A percentile compares a stretch with the other conserved stretches of the same genome.
Conservation (phyloP, 2,888 invertebrate species). For the Congeria kusceri region DNA sequence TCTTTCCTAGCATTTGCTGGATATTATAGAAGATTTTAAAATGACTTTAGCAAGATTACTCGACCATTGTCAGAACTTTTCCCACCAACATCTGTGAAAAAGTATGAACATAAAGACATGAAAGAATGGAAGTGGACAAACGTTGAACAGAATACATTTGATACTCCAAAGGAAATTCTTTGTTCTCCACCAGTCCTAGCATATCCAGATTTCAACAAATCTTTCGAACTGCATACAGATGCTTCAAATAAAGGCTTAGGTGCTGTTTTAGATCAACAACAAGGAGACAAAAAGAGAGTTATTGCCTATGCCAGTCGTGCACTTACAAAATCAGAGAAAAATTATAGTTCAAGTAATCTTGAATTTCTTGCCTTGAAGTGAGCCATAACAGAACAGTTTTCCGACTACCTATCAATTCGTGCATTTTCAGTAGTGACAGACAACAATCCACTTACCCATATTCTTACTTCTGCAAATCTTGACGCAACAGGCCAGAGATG, state of each 20-base stretch:
- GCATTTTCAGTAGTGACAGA: too few species aligned
- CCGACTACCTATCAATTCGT: too few species aligned
- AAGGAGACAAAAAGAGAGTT: slow-evolving; percentile 10
- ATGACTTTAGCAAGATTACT: slow-evolving; percentile 12
- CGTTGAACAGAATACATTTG: slow-evolving; percentile 3
- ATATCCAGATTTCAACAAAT: neutral
- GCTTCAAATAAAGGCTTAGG: neutral
- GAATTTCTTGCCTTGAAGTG: too few species aligned
- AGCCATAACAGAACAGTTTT: too few species aligned
- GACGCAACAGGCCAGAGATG: too few species aligned
- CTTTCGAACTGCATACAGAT: slow-evolving; percentile 17
- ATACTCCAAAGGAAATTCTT: slow-evolving; percentile 3
- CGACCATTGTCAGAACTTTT: slow-evolving; percentile 18
- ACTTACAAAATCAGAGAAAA: neutral
- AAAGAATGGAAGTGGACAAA: slow-evolving; percentile 9
- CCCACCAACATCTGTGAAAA: neutral
- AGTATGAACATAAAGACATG: neutral
- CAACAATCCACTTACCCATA: too few species aligned
- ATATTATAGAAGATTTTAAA: slow-evolving; percentile 4
- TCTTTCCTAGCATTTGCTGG: slow-evolving; percentile 15
- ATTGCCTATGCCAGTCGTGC: slow-evolving; percentile 5
- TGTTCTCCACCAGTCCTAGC: neutral
- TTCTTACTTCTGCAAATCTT: slow-evolving; percentile 45
- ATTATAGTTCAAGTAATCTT: neutral
- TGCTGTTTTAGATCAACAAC: slow-evolving; percentile 13